These are phyloP conservation scores for Campylorhamphus procurvoides DNA, from an alignment of 2,113 vertebrate species.

Conservation along the genomic window DNA sequence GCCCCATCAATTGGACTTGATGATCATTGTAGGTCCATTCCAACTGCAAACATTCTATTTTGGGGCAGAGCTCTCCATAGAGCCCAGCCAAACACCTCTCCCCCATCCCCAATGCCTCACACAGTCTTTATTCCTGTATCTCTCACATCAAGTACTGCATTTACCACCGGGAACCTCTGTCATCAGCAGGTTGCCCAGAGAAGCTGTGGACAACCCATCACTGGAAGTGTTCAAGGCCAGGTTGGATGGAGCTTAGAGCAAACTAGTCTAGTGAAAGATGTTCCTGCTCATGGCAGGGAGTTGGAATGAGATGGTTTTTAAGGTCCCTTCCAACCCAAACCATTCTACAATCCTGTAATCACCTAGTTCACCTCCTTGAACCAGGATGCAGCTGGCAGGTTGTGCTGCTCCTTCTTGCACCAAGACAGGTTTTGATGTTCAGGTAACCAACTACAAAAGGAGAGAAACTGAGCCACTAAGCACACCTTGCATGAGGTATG, in stretches of 20 bases:
- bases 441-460: not conserved
- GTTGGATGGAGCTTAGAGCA: not conserved
- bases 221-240: not conserved
- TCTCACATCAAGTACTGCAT: not conserved
- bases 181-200: rapidly evolving
- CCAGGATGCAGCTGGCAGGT: not conserved
- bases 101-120: not conserved
- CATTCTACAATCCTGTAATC: not conserved
- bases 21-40: not conserved
- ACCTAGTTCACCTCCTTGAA: not conserved
- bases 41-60: not conserved
- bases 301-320: not conserved
- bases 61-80: not conserved
- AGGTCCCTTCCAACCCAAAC: not conserved
- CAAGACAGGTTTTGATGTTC: not conserved
- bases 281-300: no score
- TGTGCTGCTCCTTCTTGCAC: rapidly evolving
- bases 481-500: rapidly evolving
- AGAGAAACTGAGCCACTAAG: not conserved
- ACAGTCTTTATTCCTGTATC: not conserved
- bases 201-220: not conserved
- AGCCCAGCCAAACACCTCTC: not conserved
- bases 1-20: not conserved
- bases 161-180: not conserved
- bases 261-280: not conserved